These are phyloP conservation scores for Haplochromis burtoni DNA, from an alignment of 2,113 vertebrate genomes.

Conservation along the genomic window DNA sequence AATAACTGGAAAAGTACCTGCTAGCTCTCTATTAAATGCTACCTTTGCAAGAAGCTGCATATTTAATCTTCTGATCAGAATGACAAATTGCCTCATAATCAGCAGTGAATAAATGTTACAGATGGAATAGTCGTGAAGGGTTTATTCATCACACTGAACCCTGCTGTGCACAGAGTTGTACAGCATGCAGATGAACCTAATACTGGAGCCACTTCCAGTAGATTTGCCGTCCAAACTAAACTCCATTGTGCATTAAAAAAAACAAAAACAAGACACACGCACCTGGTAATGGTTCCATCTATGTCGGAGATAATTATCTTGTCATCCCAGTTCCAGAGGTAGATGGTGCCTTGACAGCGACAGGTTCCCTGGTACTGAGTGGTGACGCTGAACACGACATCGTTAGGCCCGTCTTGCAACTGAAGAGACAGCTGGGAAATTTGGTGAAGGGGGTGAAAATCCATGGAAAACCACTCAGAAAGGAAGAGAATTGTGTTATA, in stretches of 20 bases:
- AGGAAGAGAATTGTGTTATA: neutral
- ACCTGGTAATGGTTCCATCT: conserved; percentile 97
- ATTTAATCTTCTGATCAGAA: neutral
- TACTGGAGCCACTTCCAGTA: neutral
- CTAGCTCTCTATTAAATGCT: neutral
- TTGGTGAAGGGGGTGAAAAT: neutral
- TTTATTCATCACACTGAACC: neutral
- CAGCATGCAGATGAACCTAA: neutral
- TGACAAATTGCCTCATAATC: neutral
- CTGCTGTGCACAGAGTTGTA: neutral
- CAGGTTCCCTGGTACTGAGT: conserved; percentile 98
- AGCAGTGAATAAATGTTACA: neutral
- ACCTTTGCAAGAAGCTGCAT: neutral
- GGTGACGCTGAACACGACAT: conserved; percentile 92
- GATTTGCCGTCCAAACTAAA: neutral
- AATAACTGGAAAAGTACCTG: neutral
- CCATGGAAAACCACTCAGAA: neutral
- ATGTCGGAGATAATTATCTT: conserved; percentile 97
- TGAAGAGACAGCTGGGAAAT: conserved; percentile 81
- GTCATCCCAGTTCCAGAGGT: conserved; percentile 97
- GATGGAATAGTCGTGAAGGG: neutral
- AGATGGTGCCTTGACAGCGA: conserved; percentile 95
- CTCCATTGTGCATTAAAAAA: rapidly evolving
- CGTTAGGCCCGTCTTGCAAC: conserved; percentile 88
- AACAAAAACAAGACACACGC: neutral